phyloP scores from a whole-genome alignment of 2,888 invertebrate species.

The Brachynemurus nebulosus region DNA sequence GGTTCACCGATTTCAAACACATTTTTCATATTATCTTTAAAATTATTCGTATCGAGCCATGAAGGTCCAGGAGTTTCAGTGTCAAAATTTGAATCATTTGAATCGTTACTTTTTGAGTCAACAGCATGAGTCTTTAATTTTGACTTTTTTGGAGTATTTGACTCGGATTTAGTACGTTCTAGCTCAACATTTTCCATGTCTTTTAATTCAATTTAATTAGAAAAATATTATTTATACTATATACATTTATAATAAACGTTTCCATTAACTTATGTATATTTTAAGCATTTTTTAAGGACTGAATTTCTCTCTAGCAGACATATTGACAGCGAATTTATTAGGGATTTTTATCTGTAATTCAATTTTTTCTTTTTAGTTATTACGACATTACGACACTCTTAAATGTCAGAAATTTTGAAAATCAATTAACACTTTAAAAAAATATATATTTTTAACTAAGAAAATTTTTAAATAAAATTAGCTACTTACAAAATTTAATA shows the following conservation, averaged over 20 bases:
- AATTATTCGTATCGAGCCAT: neutral
- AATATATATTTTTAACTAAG: no score
- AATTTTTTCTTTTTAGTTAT: no score
- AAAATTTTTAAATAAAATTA: no score
- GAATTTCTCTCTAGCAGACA: slow-evolving; percentile 2
- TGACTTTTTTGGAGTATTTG: neutral
- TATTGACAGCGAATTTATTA: slow-evolving; percentile 4
- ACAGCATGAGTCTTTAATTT: no score
- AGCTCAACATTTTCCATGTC: neutral
- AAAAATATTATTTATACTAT: neutral
- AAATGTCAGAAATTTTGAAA: no score
- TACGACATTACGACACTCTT: no score
- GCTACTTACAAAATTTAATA: no score
- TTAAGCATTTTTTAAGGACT: neutral
- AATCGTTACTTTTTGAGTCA: slow-evolving; percentile 1
- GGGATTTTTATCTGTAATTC: neutral
- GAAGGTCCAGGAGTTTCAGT: slow-evolving; percentile 1
- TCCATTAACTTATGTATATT: slow-evolving; percentile 2
- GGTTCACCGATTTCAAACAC: neutral
- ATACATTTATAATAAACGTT: neutral
- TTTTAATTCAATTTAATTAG: neutral
- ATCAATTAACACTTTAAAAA: no score
- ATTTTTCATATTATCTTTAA: neutral
- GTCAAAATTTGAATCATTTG: neutral
- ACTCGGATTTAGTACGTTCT: neutral